A percentile compares a stretch with the other conserved stretches of the same genome.
Evolutionary conservation across 2,113 vertebrate species (phyloP).

Genomic region (Channa maculata): DNA sequence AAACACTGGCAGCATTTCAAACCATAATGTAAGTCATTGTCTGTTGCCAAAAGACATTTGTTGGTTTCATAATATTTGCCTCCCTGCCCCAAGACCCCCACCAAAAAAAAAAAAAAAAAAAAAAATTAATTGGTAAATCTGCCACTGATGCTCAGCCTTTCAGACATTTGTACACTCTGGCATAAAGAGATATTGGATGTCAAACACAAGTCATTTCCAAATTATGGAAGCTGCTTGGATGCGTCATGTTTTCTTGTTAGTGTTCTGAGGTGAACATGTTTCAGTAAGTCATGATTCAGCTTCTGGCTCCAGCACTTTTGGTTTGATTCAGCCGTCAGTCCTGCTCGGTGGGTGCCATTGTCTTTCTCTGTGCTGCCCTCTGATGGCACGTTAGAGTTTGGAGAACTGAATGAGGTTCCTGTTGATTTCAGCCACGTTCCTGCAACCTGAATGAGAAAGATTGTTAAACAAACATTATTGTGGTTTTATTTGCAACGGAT

Average conservation of each 20-base stretch:
- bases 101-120: constrained; percentile 29
- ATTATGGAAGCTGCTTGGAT: not conserved
- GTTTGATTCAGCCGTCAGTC: constrained; percentile 1
- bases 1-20: constrained; percentile 28
- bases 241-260: not conserved
- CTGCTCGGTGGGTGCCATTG: not conserved
- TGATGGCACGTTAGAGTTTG: constrained; percentile 75
- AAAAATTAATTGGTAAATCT: constrained; percentile 17
- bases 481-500: not conserved
- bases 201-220: not conserved
- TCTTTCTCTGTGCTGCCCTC: constrained; percentile 36
- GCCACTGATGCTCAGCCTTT: not conserved
- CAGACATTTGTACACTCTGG: constrained; percentile 9
- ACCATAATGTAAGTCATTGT: not conserved
- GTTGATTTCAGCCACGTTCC: constrained; percentile 87
- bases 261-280: not conserved
- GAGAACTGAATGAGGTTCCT: constrained; percentile 86
- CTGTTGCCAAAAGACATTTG: not conserved
- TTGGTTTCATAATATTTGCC: not conserved
- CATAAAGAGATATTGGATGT: constrained; percentile 1
- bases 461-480: not conserved
- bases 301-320: not conserved
- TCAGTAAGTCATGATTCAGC: not conserved
- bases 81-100: not conserved
- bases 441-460: constrained; percentile 81